phyloP scores from a whole-genome alignment of 2,888 invertebrate species.

The Sisyra terminalis region DNA sequence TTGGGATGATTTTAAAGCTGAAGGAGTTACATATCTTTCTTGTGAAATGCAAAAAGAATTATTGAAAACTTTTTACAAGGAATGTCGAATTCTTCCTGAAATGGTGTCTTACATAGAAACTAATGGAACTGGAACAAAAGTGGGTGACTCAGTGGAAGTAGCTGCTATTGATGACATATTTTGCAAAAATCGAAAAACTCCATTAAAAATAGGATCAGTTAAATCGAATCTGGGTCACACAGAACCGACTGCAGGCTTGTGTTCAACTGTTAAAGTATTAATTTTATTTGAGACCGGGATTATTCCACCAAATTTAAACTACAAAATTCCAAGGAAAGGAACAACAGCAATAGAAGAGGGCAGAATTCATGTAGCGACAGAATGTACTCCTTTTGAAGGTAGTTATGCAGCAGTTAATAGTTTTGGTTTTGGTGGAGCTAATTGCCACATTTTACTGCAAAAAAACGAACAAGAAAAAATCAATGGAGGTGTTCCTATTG shows the following conservation, averaged over 20 bases:
- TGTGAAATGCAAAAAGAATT: conserved; percentile 39
- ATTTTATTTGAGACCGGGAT: conserved; percentile 57
- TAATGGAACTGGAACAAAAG: conserved; percentile 66
- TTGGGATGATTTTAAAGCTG: conserved; percentile 24
- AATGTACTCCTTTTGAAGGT: conserved; percentile 48
- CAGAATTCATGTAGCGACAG: conserved; percentile 54
- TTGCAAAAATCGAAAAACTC: no score
- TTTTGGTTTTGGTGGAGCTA: conserved; percentile 88
- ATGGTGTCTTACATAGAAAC: conserved; percentile 69
- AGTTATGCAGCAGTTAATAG: conserved; percentile 74
- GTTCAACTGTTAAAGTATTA: conserved; percentile 60
- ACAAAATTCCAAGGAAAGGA: conserved; percentile 30
- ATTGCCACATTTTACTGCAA: conserved; percentile 53
- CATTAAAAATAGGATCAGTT: conserved; percentile 74
- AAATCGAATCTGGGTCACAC: conserved; percentile 92
- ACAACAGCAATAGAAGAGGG: conserved; percentile 43
- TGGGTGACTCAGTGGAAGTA: conserved; percentile 88
- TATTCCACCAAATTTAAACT: conserved; percentile 80
- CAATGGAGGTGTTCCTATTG: conserved; percentile 41
- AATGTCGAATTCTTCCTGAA: conserved; percentile 51
- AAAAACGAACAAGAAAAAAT: conserved; percentile 40
- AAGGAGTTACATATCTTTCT: conserved; percentile 25
- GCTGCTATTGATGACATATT: conserved; percentile 66
- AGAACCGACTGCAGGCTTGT: conserved; percentile 72
- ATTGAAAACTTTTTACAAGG: conserved; percentile 45